phyloP scores from a whole-genome alignment of 2,113 vertebrate species.

The Datnioides undecimradiatus region DNA sequence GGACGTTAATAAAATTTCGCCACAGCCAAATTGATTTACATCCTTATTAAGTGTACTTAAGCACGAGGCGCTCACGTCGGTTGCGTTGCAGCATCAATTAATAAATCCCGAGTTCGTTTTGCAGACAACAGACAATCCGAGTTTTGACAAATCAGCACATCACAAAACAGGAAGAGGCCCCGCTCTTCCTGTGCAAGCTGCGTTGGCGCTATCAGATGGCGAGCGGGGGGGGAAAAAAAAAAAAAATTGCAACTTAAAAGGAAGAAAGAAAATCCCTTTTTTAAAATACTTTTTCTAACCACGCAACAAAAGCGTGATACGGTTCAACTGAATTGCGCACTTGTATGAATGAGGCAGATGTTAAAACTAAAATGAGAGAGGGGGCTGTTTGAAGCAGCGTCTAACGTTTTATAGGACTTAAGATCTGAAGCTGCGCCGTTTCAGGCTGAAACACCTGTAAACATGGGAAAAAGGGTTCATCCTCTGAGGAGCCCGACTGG shows the following conservation, averaged over 20 bases:
- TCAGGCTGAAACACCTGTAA: neutral
- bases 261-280: too few relatives aligned
- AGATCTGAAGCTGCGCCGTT: neutral
- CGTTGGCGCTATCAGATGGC: neutral
- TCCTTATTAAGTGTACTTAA: neutral
- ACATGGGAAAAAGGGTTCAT: neutral
- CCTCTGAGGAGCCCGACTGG: neutral
- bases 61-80: neutral
- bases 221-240: neutral
- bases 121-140: neutral
- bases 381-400: neutral
- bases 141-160: neutral
- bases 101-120: neutral
- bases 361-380: neutral
- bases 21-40: neutral
- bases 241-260: too few relatives aligned
- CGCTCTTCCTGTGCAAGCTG: neutral
- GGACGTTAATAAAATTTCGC: neutral
- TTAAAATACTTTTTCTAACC: neutral
- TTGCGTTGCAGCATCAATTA: neutral
- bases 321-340: neutral
- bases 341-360: neutral
- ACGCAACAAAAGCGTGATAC: neutral
- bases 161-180: neutral
- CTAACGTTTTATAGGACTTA: neutral